Conservation (phyloP, 2,113 vertebrate species). For the Entelurus aequoreus region DNA sequence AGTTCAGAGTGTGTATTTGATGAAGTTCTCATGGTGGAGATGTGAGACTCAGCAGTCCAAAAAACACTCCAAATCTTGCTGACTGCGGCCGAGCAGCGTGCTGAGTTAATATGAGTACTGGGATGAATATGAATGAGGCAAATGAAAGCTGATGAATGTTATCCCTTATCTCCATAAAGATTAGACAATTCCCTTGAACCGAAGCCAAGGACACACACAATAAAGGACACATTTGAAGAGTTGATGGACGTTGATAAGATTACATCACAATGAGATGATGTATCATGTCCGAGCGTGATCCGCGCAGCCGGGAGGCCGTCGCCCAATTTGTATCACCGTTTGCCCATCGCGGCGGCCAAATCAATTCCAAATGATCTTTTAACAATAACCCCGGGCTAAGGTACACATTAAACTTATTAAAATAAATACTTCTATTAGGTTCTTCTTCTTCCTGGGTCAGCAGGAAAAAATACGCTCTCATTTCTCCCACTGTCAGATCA, state of each 20-base stretch:
- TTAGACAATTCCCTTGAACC: constrained; percentile 68
- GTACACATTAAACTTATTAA: constrained; percentile 54
- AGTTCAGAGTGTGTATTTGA: constrained; percentile 47
- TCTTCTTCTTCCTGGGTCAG: constrained; percentile 17
- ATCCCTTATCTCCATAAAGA: constrained; percentile 68
- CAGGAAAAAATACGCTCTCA: constrained; percentile 48
- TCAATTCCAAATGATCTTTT: constrained; percentile 41
- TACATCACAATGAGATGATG: constrained; percentile 42
- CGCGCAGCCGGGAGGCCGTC: constrained; percentile 12
- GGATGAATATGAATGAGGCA: constrained; percentile 67
- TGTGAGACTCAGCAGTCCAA: constrained; percentile 53
- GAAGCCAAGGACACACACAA: constrained; percentile 62
- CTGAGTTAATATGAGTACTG: constrained; percentile 45
- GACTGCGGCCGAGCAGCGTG: constrained; percentile 32
- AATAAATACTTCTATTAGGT: constrained; percentile 53
- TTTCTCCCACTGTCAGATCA: constrained; percentile 61
- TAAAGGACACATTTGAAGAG: constrained; percentile 53
- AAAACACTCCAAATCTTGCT: constrained; percentile 51
- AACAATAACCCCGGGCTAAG: constrained; percentile 42
- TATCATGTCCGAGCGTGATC: constrained; percentile 28
- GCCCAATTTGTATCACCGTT: constrained; percentile 27
- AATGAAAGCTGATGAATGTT: constrained; percentile 69
- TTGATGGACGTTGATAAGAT: constrained; percentile 60
- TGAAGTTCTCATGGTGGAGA: constrained; percentile 53
- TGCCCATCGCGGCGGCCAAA: constrained; percentile 16